Evolutionary conservation across 2,113 vertebrate genomes (phyloP).

Genomic region (Mormoops blainvillei): DNA sequence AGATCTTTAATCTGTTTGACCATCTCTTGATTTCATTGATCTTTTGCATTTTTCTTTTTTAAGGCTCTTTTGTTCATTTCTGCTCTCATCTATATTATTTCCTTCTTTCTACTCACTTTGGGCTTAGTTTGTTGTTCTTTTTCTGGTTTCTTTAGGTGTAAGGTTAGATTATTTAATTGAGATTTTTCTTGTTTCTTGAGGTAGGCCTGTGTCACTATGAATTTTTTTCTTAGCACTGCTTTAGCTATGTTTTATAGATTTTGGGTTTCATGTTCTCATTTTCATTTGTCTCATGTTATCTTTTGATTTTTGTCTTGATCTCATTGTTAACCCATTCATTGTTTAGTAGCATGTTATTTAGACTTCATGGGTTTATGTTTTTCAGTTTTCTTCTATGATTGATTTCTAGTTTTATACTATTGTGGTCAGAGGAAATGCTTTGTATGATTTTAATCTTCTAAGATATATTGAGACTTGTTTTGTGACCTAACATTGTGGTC

Average conservation of each 20-base stretch:
- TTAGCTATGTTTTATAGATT: background rate
- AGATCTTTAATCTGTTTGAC: background rate
- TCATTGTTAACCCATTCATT: background rate
- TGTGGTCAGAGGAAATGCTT: background rate
- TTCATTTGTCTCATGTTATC: background rate
- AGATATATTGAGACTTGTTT: background rate
- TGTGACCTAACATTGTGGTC: background rate
- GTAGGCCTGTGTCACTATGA: background rate
- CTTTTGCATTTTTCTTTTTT: background rate
- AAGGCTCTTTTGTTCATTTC: background rate
- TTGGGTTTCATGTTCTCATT: background rate
- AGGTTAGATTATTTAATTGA: background rate
- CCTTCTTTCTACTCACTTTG: background rate
- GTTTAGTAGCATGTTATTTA: background rate
- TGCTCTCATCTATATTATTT: background rate
- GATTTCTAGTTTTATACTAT: background rate
- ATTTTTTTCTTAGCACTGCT: background rate
- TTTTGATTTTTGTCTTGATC: background rate
- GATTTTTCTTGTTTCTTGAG: background rate
- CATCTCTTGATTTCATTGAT: background rate
- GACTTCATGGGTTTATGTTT: background rate
- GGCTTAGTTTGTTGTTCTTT: background rate
- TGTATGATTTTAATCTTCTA: background rate
- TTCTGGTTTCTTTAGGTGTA: background rate
- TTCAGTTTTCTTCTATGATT: background rate